Evolutionary conservation across 2,797 vertebrate genomes (phyloP).

Genomic region (Hafferia zeledoni): DNA sequence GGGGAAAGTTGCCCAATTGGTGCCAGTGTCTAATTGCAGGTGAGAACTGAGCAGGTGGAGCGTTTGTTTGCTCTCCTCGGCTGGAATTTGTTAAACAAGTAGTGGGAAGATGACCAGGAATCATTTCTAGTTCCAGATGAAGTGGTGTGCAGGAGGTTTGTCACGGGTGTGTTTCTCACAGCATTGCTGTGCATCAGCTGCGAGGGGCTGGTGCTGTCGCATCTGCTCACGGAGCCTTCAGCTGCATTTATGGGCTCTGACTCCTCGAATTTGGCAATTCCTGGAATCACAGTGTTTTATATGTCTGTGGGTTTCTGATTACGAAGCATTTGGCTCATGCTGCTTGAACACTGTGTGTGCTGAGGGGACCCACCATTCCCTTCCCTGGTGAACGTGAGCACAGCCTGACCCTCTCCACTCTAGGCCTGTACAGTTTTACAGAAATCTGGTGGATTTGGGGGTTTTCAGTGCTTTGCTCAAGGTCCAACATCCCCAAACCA

Average conservation of each 20-base stretch:
- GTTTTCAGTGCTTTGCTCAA: background rate
- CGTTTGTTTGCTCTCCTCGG: rapidly evolving
- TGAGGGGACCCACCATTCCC: background rate
- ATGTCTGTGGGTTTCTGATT: rapidly evolving
- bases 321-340: rapidly evolving
- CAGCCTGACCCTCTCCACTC: background rate
- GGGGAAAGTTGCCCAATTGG: rapidly evolving
- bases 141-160: background rate
- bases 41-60: background rate
- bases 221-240: background rate
- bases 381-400: rapidly evolving
- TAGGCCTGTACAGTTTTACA: rapidly evolving
- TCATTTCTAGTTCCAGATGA: rapidly evolving
- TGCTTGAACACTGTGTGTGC: rapidly evolving
- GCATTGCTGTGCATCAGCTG: background rate
- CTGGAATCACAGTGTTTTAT: rapidly evolving
- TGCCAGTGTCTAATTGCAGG: background rate
- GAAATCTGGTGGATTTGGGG: background rate
- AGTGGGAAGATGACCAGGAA: background rate
- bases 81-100: background rate
- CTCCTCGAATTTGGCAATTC: rapidly evolving
- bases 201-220: background rate
- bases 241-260: rapidly evolving
- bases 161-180: rapidly evolving
- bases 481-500: rapidly evolving